phyloP scores from a whole-genome alignment of 2,888 invertebrate genomes.

The Andrena bucephala region DNA sequence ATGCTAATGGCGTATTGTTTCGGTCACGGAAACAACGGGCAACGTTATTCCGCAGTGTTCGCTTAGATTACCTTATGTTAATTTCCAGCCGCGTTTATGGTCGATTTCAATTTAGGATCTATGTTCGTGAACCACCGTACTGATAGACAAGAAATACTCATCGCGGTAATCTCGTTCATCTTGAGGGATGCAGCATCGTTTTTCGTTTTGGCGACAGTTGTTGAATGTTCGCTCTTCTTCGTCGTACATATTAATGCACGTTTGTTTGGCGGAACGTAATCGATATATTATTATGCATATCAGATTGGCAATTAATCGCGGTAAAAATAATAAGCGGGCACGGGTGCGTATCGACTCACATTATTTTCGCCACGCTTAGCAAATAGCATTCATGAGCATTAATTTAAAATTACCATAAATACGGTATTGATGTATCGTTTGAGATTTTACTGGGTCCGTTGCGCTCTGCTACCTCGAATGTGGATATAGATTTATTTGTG shows the following conservation, averaged over 20 bases:
- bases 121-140: background rate
- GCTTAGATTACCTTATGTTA: conserved; percentile 50
- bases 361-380: conserved; percentile 27
- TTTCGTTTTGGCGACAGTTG: background rate
- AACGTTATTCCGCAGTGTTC: conserved; percentile 40
- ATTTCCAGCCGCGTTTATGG: conserved; percentile 18
- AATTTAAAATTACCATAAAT: conserved; percentile 48
- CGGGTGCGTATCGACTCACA: background rate
- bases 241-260: conserved; percentile 8
- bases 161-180: background rate
- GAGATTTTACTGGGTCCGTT: conserved; percentile 47
- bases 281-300: conserved; percentile 32
- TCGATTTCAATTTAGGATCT: conserved; percentile 22
- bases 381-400: conserved; percentile 20
- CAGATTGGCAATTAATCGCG: conserved; percentile 32
- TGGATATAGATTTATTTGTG: background rate
- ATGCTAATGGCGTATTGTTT: conserved; percentile 64
- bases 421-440: conserved; percentile 30
- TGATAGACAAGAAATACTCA: background rate
- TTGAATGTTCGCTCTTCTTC: background rate
- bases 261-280: background rate
- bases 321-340: conserved; percentile 39
- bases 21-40: conserved; percentile 57
- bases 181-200: background rate
- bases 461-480: background rate